A percentile compares a stretch with the other conserved stretches of the same genome.
Conservation (phyloP, 2,888 invertebrate species). For the Cataglyphis altisquamis region DNA sequence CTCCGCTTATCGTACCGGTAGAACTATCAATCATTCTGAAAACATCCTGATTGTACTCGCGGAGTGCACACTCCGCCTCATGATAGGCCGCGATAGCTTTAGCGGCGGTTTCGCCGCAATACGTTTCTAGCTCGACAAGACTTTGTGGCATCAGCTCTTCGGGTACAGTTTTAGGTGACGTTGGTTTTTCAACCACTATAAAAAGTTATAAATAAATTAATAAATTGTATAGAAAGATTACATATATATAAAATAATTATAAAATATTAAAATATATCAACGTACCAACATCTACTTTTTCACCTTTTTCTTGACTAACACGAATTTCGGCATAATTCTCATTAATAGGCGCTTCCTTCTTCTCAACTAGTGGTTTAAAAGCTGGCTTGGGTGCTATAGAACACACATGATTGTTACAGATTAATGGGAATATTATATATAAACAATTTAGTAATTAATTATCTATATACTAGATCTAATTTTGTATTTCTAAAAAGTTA, state of each 20-base stretch:
- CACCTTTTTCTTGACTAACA: constrained; percentile 84
- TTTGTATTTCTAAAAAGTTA: background rate
- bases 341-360: constrained; percentile 78
- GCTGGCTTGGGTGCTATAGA: constrained; percentile 84
- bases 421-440: constrained; percentile 60
- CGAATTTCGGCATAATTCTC: constrained; percentile 86
- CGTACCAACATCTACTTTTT: constrained; percentile 84
- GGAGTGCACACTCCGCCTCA: constrained; percentile 88
- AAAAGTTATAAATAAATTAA: constrained; percentile 1
- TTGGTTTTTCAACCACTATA: constrained; percentile 81
- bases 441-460: constrained; percentile 15
- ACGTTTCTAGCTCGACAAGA: constrained; percentile 88
- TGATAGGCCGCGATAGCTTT: constrained; percentile 91
- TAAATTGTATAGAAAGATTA: background rate
- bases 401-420: constrained; percentile 65
- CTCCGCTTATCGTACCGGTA: constrained; percentile 60
- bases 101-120: constrained; percentile 88
- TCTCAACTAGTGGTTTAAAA: constrained; percentile 80
- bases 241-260: background rate
- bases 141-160: constrained; percentile 82
- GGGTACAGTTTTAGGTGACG: constrained; percentile 70
- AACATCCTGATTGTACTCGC: constrained; percentile 87
- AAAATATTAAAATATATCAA: constrained; percentile 51
- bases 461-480: constrained; percentile 16
- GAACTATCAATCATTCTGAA: constrained; percentile 77